Base-by-base conservation (phyloP, 2,113 vertebrate genomes). In the Charina bottae region DNA sequence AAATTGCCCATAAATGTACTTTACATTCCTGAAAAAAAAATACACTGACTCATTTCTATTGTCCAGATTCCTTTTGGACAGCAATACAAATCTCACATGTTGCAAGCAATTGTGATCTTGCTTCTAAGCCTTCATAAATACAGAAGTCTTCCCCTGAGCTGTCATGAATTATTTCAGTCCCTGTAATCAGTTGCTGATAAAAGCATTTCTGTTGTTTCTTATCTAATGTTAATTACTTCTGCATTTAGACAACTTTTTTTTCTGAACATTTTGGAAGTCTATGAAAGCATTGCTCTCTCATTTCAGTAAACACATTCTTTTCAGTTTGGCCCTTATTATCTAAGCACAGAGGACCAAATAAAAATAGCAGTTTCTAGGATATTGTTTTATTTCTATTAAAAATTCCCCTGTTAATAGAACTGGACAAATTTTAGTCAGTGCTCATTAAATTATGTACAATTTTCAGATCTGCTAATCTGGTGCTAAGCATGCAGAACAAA, bases 161-260 rank as follows among this genome's bases (percentile, higher is more conserved):
- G 92, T 89, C 91, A 88, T n/a, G 15, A 93, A 83, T 83, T 91
- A 89, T 93, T 96, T 96, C 88, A 93, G 53, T 86, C 92, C 21
- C 13, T 1, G 1, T 93, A 96, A 94, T 93, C 95, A 95, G 88
- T 91, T 94, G 88, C 93, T 83, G 85, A 93, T 97, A 96, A 95
- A 83, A 83, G 21, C 91, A 83, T 92, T 96, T 97, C 91, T 92
- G 93, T 96, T 96, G 94, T 96, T 96, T 95, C 92, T 90, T 85
- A 91, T 95, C 95, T 94, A 95, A 96, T 94, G 92, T 93, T 95
- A 97, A 98, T 97, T 97, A 95, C 92, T 94, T 97, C 96, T 95
- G 89, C 93, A 94, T 94, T 96, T 89, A 91, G 89, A 95, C 92
- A 96, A n/a, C n/a, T 96, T 94, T 84, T 96, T 96, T 95, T 78